phyloP scores from a whole-genome alignment of 2,888 invertebrate species.

The Silvanus unidentatus region DNA sequence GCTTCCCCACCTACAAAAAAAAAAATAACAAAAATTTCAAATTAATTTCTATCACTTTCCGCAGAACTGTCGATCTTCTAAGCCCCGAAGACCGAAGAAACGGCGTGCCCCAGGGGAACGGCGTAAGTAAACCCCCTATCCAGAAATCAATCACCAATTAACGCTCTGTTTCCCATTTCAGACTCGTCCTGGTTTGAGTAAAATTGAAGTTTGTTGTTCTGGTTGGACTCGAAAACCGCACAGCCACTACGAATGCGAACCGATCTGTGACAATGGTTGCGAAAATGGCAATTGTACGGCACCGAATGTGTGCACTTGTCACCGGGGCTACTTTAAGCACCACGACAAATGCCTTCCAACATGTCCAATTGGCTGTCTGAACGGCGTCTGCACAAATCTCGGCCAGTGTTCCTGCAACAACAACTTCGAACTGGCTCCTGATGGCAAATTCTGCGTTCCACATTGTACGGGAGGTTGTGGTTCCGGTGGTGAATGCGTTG shows the following conservation, averaged over 20 bases:
- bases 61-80: conserved; percentile 51
- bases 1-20: too few species aligned
- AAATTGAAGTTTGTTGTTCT: conserved; percentile 64
- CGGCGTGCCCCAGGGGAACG: conserved; percentile 51
- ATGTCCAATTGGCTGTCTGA: conserved; percentile 63
- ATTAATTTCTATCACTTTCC: too few species aligned
- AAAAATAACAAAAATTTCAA: too few species aligned
- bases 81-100: conserved; percentile 45
- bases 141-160: not conserved
- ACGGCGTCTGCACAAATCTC: conserved; percentile 58
- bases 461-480: conserved; percentile 52
- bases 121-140: conserved; percentile 45
- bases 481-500: conserved; percentile 51
- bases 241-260: conserved; percentile 53
- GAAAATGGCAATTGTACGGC: conserved; percentile 63
- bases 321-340: conserved; percentile 55
- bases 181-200: conserved; percentile 58
- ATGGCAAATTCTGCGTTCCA: conserved; percentile 57
- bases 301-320: conserved; percentile 60
- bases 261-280: conserved; percentile 61
- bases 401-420: conserved; percentile 60
- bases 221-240: conserved; percentile 61
- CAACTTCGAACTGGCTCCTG: conserved; percentile 52
- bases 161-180: conserved; percentile 33
- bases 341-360: conserved; percentile 54